Evolutionary conservation across 23 tunicate genomes (phyloP), one percentile per base, ranked within the genome.

Genomic region (Trididemnum clinides): DNA sequence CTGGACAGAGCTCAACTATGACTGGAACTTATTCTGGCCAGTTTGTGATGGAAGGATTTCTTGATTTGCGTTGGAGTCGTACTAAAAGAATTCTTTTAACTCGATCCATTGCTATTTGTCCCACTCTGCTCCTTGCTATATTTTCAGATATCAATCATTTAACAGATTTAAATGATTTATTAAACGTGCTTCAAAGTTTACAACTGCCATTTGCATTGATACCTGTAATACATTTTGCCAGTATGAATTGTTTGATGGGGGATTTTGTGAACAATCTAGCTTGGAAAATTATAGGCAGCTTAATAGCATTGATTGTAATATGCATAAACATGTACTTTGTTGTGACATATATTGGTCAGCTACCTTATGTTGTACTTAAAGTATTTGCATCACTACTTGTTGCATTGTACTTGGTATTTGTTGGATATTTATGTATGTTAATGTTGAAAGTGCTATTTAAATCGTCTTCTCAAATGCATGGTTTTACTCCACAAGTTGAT

Each of bases 1-100:
- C 98, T 38, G 98, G 98, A 1, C 98, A 95, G 54, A 89, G 95
- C 57, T 95, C 98, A 18, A 95, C 98, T 29, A 95, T 95, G 98
- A 95, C 98, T 0, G 98, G 98, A 1, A 95, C 95, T 25, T 89
- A 89, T 77, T 86, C 95, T 77, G 98, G 98, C 0, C 98, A 95
- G 72, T 95, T 95, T 86, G 98, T 89, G 1, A 95, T 95, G 98
- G 98, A 95, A 71, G 98, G 98, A 19, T 95, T 95, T 82, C 59
- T 95, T 33, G 88, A 95, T 76, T 64, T 95, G 30, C 84, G 95
- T 21, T 95, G 98, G 98, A 87, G 88, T 50, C 77, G 98, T 12
- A 72, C 81, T 0, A 89, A 74, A 64, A 49, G 98, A 28, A 86
- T 95, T 50, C 50, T 95, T 1, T 57, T 95, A 22, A 95, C 98